Evolutionary conservation across 64 coral and sea anemone species (phyloP).

Genomic region (Catalaphyllia jardinei): DNA sequence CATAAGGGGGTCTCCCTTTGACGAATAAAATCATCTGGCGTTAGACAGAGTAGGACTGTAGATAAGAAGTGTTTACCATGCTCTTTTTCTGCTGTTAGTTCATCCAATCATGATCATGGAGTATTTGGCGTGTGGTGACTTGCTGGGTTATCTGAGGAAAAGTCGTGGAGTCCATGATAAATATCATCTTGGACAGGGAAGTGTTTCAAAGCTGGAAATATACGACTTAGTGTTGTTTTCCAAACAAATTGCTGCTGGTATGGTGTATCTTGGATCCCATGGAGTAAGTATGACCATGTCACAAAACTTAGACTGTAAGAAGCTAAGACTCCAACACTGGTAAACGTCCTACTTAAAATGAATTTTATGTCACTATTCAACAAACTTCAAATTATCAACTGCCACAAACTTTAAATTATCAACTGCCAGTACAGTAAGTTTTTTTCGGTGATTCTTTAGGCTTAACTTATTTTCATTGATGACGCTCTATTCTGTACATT

Average conservation of each 20-base stretch:
- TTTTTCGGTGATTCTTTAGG: no score
- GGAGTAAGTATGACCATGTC: neutral
- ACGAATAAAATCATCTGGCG: no score
- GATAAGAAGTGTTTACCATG: neutral
- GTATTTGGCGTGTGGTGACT: neutral
- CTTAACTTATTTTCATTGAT: no score
- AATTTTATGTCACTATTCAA: no score
- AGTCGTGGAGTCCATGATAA: constrained; percentile 3
- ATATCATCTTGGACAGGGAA: constrained; percentile 16
- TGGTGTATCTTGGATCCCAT: constrained; percentile 7
- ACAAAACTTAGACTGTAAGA: neutral
- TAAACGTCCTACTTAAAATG: no score
- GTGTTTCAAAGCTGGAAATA: neutral
- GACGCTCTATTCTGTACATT: no score
- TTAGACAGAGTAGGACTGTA: neutral
- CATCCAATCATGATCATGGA: neutral
- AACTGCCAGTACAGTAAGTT: no score
- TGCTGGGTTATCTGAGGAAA: constrained; percentile 24
- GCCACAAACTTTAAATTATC: no score
- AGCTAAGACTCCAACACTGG: neutral
- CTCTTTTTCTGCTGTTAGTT: neutral
- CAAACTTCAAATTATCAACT: no score
- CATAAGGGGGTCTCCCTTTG: no score
- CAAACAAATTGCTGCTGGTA: constrained; percentile 16
- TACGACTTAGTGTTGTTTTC: constrained; percentile 12